A percentile compares a stretch with the other conserved stretches of the same genome.
These are phyloP conservation scores for Microtus pennsylvanicus DNA, from an alignment of 2,113 vertebrate species.

Conservation along the genomic window DNA sequence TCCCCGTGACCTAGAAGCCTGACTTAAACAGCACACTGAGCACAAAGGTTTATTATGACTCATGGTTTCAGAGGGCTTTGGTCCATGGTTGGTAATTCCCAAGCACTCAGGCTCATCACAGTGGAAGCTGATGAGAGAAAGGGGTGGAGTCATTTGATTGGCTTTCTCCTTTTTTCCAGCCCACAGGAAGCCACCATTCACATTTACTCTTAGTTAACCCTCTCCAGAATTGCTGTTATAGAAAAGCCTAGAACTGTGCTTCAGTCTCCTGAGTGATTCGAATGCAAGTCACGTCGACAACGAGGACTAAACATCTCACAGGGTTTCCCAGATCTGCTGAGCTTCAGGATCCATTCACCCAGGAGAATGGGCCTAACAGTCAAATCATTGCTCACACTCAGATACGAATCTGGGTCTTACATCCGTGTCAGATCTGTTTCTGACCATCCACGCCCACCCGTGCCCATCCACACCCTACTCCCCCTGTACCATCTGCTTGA, in stretches of 20 bases:
- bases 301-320: not conserved
- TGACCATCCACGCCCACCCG: not conserved
- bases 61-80: not conserved
- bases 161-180: not conserved
- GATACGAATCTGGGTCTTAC: not conserved
- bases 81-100: not conserved
- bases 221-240: not conserved
- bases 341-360: not conserved
- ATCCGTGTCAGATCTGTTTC: not conserved
- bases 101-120: not conserved
- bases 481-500: not conserved
- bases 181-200: not conserved
- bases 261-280: not conserved
- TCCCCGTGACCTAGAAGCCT: not conserved
- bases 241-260: not conserved
- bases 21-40: not conserved
- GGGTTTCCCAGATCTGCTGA: not conserved
- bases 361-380: too few relatives aligned
- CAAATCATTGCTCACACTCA: too few relatives aligned
- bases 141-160: not conserved
- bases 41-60: not conserved
- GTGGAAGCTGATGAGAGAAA: not conserved
- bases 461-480: fast-evolving
- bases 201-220: not conserved
- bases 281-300: not conserved